phyloP scores from a whole-genome alignment of 2,797 vertebrate species.

The Oryzias sinensis region DNA sequence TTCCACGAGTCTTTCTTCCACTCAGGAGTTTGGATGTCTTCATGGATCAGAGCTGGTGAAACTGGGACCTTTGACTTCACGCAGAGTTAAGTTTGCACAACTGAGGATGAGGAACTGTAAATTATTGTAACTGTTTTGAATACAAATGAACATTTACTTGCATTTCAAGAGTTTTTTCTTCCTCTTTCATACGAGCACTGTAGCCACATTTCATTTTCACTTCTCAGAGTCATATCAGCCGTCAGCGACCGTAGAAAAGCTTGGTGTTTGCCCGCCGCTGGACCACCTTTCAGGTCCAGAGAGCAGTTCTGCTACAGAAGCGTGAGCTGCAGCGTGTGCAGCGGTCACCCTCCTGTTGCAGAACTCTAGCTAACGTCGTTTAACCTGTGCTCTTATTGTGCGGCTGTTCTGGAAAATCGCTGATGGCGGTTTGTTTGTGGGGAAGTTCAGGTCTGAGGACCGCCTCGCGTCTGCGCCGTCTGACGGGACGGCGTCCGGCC shows the following conservation, averaged over 20 bases:
- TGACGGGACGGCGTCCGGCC: no score
- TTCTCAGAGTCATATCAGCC: slow-evolving; percentile 40
- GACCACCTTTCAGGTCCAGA: no score
- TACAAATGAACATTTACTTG: slow-evolving; percentile 51
- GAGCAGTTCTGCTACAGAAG: no score
- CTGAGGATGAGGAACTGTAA: slow-evolving; percentile 18
- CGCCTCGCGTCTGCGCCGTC: no score
- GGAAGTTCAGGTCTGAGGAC: no score
- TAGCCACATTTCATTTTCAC: background rate
- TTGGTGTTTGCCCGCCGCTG: slow-evolving; percentile 1
- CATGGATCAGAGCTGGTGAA: slow-evolving; percentile 28
- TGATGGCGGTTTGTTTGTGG: no score
- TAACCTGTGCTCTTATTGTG: no score
- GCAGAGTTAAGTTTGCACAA: slow-evolving; percentile 45
- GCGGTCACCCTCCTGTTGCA: no score
- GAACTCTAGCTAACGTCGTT: no score
- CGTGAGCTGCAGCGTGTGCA: no score
- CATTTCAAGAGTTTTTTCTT: slow-evolving; percentile 52
- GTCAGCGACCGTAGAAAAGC: background rate
- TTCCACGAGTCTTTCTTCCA: slow-evolving; percentile 63
- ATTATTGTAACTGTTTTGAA: slow-evolving; percentile 42
- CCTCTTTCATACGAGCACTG: slow-evolving; percentile 35
- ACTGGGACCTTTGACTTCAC: slow-evolving; percentile 39
- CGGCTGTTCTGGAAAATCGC: no score
- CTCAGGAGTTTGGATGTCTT: slow-evolving; percentile 40